Conservation (phyloP, 2,113 vertebrate species). For the Calyptommatus sinebrachiatus region DNA sequence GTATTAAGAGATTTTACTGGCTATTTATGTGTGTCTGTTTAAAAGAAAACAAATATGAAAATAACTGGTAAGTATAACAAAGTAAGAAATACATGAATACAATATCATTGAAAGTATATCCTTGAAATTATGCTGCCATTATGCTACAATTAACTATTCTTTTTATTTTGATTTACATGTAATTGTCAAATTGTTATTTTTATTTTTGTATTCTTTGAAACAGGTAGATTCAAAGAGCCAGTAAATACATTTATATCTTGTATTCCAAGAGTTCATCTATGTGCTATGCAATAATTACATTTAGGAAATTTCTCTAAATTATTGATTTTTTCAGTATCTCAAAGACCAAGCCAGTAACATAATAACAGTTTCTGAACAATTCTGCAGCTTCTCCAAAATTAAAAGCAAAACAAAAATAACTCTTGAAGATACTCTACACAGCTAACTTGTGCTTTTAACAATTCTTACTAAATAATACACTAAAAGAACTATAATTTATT, state of each 20-base stretch:
- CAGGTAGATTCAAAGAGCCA: not conserved
- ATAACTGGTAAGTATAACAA: too few species aligned
- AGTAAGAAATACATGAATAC: too few species aligned
- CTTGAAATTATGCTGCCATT: too few species aligned
- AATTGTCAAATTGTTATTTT: too few species aligned
- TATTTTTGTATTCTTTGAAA: not conserved
- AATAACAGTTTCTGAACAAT: constrained; percentile 34
- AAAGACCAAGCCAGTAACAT: not conserved
- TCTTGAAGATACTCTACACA: constrained; percentile 27
- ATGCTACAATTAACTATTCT: too few species aligned
- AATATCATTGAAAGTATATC: too few species aligned
- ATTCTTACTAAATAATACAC: constrained; percentile 17
- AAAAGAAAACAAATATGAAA: too few species aligned
- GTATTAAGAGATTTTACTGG: too few species aligned
- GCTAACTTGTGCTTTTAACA: constrained; percentile 30
- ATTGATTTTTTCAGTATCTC: constrained; percentile 42
- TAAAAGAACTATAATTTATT: constrained; percentile 4
- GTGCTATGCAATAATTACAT: constrained; percentile 32
- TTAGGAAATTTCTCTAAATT: constrained; percentile 44
- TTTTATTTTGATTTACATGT: too few species aligned
- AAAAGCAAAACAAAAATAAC: not conserved
- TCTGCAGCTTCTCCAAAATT: not conserved
- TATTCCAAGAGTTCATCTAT: not conserved
- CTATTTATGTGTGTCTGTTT: too few species aligned
- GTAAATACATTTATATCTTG: not conserved